Evolutionary conservation across 2,888 invertebrate species (phyloP), one percentile per base, ranked within the genome.

Genomic region (Acleris laterana): DNA sequence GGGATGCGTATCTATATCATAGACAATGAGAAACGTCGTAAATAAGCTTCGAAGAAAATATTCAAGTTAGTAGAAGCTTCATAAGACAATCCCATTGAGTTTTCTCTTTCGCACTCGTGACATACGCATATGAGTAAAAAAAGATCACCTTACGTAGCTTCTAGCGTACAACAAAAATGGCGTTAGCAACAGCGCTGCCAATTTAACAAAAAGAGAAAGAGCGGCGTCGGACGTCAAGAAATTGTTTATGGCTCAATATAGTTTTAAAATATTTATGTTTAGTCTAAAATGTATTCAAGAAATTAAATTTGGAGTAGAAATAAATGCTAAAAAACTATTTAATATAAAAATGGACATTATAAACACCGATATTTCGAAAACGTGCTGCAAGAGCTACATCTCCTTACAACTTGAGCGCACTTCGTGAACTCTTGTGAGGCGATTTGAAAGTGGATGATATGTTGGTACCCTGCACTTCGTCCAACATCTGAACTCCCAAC

Each of bases 1-100:
- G 82, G 88, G 90, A 92, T 92, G 93, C 93, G 92, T 92, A 90
- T 91, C 91, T 90, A 84, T 85, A 87, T 88, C 93, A 93, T 93
- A 93, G 93, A 93, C 93, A 92, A 93, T 88, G 89, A 90, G 90
- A 92, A 92, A 92, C 90, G 93, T 92, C 91, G 93, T 93, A 93
- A 93, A 93, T 93, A 93, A 88, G 92, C 89, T 92, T 90, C 82
- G 89, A 90, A 89, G 92, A 93, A 93, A 93, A 93, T 93, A 93
- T 92, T 91, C 90, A 72, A 85, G 79, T 83, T 78, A 87, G 78
- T 90, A 70, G 85, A 85, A 90, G 92, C 90, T 90, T 68, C 89
- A 57, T 89, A 89, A 32, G 56, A 46, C 75, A 75, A 78, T 82
- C 72, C 55, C 0, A 73, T 76, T 81, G 73, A 53, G 70, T 70